Evolutionary conservation across 2,797 vertebrate genomes (phyloP), one percentile per base, ranked within the genome.

Genomic region (Cossypha heuglini): DNA sequence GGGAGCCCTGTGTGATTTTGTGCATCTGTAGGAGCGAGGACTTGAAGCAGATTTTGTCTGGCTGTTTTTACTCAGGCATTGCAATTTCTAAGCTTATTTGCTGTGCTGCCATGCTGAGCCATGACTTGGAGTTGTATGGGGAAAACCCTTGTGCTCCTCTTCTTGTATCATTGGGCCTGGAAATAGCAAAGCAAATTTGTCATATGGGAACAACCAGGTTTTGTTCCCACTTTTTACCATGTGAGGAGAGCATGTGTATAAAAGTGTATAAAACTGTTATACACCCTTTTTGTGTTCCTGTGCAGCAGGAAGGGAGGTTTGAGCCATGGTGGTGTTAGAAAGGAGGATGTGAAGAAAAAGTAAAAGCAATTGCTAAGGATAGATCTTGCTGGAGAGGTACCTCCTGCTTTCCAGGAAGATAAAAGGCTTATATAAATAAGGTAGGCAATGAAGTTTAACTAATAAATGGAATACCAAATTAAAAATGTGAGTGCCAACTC

Each of bases 321-420:
- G 62, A 35, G 29, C 40, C 9, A 5, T 3, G 1, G 16, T 43
- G 31, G 16, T 86, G 55, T 71, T 79, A 43, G 29, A 84, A 84
- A n/a, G 48, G 57, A 58, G 51, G 24, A 66, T 74, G 45, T 1
- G 10, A 82, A 49, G 63, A 17, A 71, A 54, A 79, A 43, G 28
- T 19, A n/a, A 45, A 38, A 49, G 19, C 0, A 0, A 7, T 42
- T 33, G 40, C 15, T 58, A 75, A 54, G 69, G 59, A 38, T 81
- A 91, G 74, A 79, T 38, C 37, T 55, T 63, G 31, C 33, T 64
- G 42, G 45, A 86, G 89, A 15, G 10, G 16, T 11, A 29, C 35
- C 68, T 78, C 31, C 85, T 87, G 72, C 64, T 76, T 95, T 92
- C 82, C 62, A 80, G 76, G 92, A 49, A 51, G 81, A 66, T 45